Evolutionary conservation across 2,113 vertebrate genomes (phyloP).

Genomic region (Pteropus alecto): DNA sequence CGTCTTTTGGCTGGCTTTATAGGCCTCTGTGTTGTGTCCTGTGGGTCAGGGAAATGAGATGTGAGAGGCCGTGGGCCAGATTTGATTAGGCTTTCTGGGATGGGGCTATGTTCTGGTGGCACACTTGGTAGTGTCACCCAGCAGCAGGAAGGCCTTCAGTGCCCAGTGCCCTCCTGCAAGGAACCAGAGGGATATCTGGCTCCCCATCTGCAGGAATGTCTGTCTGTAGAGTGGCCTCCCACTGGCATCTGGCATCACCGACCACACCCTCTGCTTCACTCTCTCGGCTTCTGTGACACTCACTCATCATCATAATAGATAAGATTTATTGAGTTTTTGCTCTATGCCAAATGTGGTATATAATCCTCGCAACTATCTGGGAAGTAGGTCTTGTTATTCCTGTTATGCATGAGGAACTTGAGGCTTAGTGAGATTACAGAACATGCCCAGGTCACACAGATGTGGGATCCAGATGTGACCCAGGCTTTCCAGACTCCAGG

Average conservation of each 20-base stretch:
- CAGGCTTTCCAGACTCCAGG: not conserved
- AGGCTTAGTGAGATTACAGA: not conserved
- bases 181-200: not conserved
- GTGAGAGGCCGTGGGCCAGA: not conserved
- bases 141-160: not conserved
- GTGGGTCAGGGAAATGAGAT: not conserved
- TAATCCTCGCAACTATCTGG: not conserved
- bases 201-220: too few species aligned
- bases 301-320: not conserved
- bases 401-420: constrained; percentile 4
- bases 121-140: not conserved
- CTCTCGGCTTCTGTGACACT: not conserved
- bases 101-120: not conserved
- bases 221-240: not conserved
- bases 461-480: not conserved
- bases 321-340: not conserved
- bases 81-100: not conserved
- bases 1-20: not conserved
- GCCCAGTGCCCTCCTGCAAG: not conserved
- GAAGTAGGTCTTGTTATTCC: not conserved
- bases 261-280: constrained; percentile 31
- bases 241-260: not conserved
- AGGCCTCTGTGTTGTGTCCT: not conserved
- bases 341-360: not conserved
- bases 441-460: not conserved